These are phyloP conservation scores for Agrenia bidenticulata DNA, from an alignment of 2,888 invertebrate species.

Conservation along the genomic window DNA sequence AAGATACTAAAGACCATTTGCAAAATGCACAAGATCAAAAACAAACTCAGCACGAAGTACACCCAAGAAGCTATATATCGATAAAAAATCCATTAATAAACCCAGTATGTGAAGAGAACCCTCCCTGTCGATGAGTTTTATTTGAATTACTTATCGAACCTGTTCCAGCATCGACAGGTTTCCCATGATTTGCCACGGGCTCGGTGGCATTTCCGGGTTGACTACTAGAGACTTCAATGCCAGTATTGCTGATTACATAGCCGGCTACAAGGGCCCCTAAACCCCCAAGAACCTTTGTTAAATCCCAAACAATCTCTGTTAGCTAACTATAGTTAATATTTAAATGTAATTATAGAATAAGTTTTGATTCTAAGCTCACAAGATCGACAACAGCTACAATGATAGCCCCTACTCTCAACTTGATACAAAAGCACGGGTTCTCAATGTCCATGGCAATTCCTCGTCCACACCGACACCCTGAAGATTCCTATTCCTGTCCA, in stretches of 20 bases:
- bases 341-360: background rate
- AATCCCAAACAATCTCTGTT: background rate
- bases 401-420: background rate
- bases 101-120: too few relatives aligned
- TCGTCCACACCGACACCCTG: too few relatives aligned
- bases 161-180: too few relatives aligned
- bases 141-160: too few relatives aligned
- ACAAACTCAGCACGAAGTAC: background rate
- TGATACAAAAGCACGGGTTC: slow-evolving; percentile 10
- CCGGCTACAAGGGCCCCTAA: background rate
- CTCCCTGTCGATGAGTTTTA: too few relatives aligned
- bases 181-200: background rate
- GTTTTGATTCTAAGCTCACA: background rate
- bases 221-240: too few relatives aligned
- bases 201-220: background rate
- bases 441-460: background rate
- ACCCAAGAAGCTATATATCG: background rate
- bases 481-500: too few relatives aligned
- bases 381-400: background rate
- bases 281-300: background rate
- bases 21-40: background rate
- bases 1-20: background rate
- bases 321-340: background rate
- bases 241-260: background rate
- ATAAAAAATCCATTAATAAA: too few relatives aligned